Percentiles rank a stretch among this genome's conserved stretches.
These are phyloP conservation scores for Eledone cirrhosa DNA, from an alignment of 2,888 invertebrate genomes.

Conservation along the genomic window DNA sequence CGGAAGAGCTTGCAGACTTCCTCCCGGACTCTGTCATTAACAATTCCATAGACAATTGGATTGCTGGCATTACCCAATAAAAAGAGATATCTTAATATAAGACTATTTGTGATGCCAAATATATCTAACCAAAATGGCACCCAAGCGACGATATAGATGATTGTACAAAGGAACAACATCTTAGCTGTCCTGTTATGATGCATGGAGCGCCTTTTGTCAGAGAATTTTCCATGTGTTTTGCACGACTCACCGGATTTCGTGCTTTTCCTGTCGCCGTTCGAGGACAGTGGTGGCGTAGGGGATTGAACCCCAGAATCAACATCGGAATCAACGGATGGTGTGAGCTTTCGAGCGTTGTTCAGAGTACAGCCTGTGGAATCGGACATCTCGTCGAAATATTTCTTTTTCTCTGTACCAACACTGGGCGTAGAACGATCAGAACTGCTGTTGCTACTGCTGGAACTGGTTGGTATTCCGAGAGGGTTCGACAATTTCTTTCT, in stretches of 20 bases:
- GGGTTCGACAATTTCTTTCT: constrained; percentile 12
- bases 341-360: not conserved
- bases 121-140: constrained; percentile 58
- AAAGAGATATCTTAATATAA: constrained; percentile 48
- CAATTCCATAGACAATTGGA: constrained; percentile 53
- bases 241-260: not conserved
- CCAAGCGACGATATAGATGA: constrained; percentile 53
- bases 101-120: constrained; percentile 45
- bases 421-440: constrained; percentile 8
- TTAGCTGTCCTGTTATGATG: constrained; percentile 49
- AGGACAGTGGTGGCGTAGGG: not conserved
- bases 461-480: constrained; percentile 16
- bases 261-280: constrained; percentile 4
- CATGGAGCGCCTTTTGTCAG: constrained; percentile 29
- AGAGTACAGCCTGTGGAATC: not conserved
- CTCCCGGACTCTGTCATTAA: constrained; percentile 45
- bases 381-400: not conserved
- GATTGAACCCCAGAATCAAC: not conserved
- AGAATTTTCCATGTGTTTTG: constrained; percentile 11
- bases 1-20: constrained; percentile 25
- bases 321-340: not conserved
- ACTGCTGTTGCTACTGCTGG: not conserved
- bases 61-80: constrained; percentile 54
- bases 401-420: not conserved
- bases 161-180: constrained; percentile 55